Evolutionary conservation across 1,140 invertebrate species (phyloP).

Genomic region (Caenorhabditis brenneri): DNA sequence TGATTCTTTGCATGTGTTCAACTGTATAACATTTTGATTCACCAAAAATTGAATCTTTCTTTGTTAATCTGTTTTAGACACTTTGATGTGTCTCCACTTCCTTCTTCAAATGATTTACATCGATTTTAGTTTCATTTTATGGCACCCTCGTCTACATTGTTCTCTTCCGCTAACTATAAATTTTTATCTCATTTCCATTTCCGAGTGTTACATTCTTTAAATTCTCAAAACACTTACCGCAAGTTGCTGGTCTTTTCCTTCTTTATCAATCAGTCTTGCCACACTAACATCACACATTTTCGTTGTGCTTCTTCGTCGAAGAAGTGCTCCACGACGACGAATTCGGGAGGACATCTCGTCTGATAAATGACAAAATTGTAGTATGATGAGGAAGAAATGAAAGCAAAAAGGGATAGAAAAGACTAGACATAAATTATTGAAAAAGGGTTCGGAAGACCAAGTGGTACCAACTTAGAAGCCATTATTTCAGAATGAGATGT

Average conservation of each 20-base stretch:
- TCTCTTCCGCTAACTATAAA: conserved; percentile 2
- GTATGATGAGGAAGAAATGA: neutral
- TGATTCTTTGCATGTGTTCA: too few relatives aligned
- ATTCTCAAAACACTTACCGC: conserved; percentile 10
- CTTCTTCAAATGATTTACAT: conserved; percentile 9
- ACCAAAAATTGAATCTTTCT: too few relatives aligned
- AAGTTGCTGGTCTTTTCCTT: neutral
- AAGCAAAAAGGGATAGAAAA: neutral
- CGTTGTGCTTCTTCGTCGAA: neutral
- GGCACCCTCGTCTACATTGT: neutral
- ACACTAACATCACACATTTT: neutral
- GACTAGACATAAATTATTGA: conserved; percentile 26
- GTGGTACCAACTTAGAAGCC: conserved; percentile 16
- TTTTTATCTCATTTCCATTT: neutral
- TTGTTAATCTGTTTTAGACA: too few relatives aligned
- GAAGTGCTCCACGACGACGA: conserved; percentile 16
- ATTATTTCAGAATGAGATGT: conserved; percentile 11
- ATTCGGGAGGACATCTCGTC: conserved; percentile 1
- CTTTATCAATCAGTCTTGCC: neutral
- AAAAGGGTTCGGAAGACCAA: conserved; percentile 13
- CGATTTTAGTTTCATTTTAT: neutral
- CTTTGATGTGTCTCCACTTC: neutral
- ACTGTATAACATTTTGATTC: too few relatives aligned
- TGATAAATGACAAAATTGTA: neutral
- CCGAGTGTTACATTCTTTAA: neutral